A percentile compares a stretch with the other conserved stretches of the same genome.
phyloP scores from a whole-genome alignment of 2,113 vertebrate species.

The Andinoacara biseriatus region DNA sequence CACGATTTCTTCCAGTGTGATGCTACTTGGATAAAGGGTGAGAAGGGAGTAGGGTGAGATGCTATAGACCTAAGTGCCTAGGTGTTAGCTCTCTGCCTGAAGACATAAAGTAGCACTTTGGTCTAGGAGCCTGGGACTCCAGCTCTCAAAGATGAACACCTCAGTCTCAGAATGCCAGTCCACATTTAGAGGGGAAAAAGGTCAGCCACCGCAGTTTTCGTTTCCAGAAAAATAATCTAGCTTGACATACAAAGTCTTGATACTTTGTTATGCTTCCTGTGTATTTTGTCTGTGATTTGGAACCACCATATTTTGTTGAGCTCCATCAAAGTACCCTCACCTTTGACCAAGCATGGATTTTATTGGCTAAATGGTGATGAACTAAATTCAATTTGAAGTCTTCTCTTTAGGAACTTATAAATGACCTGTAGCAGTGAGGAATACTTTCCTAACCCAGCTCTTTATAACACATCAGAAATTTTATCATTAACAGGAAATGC shows the following conservation, averaged over 20 bases:
- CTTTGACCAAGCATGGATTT: neutral
- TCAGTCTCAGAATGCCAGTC: constrained; percentile 58
- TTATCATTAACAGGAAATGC: neutral
- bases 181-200: constrained; percentile 51
- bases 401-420: neutral
- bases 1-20: constrained; percentile 39
- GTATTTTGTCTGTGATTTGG: neutral
- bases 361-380: neutral
- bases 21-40: constrained; percentile 55
- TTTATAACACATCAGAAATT: neutral
- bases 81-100: constrained; percentile 68
- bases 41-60: constrained; percentile 52
- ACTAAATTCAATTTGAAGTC: neutral
- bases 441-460: neutral
- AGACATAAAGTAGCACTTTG: constrained; percentile 74
- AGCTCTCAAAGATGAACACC: constrained; percentile 63
- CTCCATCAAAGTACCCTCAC: neutral
- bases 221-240: neutral
- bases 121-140: constrained; percentile 62
- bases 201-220: constrained; percentile 27
- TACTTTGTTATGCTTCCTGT: neutral
- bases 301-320: neutral
- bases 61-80: constrained; percentile 78
- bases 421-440: neutral
- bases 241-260: neutral